These are phyloP conservation scores for Lochmaea capreae DNA, from an alignment of 2,888 invertebrate genomes.

Conservation along the genomic window DNA sequence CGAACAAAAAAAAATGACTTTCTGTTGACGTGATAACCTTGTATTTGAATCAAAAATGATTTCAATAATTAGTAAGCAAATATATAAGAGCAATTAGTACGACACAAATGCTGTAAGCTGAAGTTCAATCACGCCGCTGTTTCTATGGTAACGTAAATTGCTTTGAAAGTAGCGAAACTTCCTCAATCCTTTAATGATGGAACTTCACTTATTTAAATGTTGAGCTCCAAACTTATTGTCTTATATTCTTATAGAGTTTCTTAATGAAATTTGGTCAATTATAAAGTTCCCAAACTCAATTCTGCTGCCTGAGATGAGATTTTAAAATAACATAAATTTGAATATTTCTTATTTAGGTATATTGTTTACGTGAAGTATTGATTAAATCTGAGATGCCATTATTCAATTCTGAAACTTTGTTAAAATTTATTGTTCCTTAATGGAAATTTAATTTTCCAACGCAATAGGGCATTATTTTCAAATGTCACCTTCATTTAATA, in stretches of 20 bases:
- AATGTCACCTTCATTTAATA: too few relatives aligned
- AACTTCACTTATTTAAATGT: slow-evolving; percentile 39
- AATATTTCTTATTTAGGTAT: slow-evolving; percentile 20
- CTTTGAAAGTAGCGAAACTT: slow-evolving; percentile 35
- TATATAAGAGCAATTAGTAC: neutral
- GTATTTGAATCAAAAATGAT: neutral
- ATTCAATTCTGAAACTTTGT: neutral
- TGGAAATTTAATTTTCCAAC: neutral
- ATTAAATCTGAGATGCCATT: neutral
- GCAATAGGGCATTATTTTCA: neutral
- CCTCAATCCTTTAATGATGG: slow-evolving; percentile 37
- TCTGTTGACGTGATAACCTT: too few relatives aligned
- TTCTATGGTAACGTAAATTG: slow-evolving; percentile 23
- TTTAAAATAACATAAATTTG: slow-evolving; percentile 28
- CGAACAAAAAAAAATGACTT: too few relatives aligned
- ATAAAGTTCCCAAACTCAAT: slow-evolving; percentile 36
- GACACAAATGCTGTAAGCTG: neutral
- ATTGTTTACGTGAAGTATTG: slow-evolving; percentile 13
- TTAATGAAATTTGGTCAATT: slow-evolving; percentile 38
- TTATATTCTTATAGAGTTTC: slow-evolving; percentile 39
- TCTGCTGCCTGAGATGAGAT: slow-evolving; percentile 30
- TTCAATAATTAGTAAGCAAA: neutral
- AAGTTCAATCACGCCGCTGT: slow-evolving; percentile 18
- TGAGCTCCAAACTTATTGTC: slow-evolving; percentile 40
- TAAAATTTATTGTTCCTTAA: neutral